Evolutionary conservation across 2,797 vertebrate genomes (phyloP).

Genomic region (Macropodus opercularis): DNA sequence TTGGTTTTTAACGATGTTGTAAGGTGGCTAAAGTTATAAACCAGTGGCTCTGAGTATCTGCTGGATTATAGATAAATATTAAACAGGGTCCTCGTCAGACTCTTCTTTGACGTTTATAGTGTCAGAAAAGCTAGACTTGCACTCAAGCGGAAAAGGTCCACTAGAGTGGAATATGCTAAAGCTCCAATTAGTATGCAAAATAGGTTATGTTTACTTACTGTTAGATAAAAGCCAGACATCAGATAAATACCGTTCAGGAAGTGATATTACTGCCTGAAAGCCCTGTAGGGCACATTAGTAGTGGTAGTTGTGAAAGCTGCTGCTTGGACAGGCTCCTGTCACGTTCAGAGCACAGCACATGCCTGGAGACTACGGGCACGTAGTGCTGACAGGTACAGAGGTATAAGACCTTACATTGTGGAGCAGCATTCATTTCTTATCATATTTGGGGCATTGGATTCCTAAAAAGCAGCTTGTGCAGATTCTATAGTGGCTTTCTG

Average conservation of each 20-base stretch:
- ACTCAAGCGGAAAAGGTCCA: conserved; percentile 23
- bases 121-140: conserved; percentile 27
- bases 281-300: not conserved
- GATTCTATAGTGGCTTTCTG: conserved; percentile 2
- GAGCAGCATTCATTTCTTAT: not conserved
- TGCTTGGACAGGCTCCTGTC: not conserved
- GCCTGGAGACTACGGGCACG: not conserved
- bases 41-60: not conserved
- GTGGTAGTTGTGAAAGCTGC: too few relatives aligned
- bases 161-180: conserved; percentile 2
- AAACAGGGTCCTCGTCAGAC: not conserved
- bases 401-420: not conserved
- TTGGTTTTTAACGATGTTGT: not conserved
- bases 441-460: not conserved
- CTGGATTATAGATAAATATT: conserved; percentile 10
- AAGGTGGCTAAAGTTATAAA: conserved; percentile 5
- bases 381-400: not conserved
- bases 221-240: conserved; percentile 22
- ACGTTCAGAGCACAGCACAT: not conserved
- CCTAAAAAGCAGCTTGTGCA: not conserved
- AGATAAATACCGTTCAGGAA: conserved; percentile 10
- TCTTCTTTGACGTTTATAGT: not conserved
- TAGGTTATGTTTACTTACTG: conserved; percentile 32
- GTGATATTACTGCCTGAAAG: conserved; percentile 15
- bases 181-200: conserved; percentile 42